These are phyloP conservation scores for Enteromius thamalakanensis DNA, from an alignment of 2,797 vertebrate species.

Conservation along the genomic window DNA sequence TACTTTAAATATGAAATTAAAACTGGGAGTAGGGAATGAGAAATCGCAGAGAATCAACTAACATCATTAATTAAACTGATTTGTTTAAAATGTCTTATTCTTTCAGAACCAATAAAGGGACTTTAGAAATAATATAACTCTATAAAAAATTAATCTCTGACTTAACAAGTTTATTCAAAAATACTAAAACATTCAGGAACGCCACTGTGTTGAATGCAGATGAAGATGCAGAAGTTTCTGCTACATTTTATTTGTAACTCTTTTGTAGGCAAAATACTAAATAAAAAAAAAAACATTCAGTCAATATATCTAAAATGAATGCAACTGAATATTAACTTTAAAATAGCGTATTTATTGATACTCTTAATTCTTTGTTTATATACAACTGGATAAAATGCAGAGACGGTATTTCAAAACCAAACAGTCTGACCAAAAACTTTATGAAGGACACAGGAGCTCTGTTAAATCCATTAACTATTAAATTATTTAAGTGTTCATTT, in stretches of 20 bases:
- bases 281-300: neutral
- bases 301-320: neutral
- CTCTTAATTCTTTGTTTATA: neutral
- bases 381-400: neutral
- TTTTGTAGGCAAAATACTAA: neutral
- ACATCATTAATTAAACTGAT: neutral
- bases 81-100: neutral
- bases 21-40: neutral
- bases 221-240: neutral
- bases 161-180: neutral
- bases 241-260: neutral
- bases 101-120: neutral
- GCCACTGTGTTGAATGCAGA: neutral
- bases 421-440: neutral
- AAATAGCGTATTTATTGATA: neutral
- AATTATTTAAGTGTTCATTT: neutral
- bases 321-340: neutral
- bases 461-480: neutral
- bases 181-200: neutral
- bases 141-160: neutral
- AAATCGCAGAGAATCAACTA: neutral
- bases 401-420: neutral
- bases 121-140: neutral
- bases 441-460: neutral
- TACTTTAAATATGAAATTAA: neutral